Conservation (phyloP, 1,140 invertebrate genomes). For the Sitobion miscanthi region DNA sequence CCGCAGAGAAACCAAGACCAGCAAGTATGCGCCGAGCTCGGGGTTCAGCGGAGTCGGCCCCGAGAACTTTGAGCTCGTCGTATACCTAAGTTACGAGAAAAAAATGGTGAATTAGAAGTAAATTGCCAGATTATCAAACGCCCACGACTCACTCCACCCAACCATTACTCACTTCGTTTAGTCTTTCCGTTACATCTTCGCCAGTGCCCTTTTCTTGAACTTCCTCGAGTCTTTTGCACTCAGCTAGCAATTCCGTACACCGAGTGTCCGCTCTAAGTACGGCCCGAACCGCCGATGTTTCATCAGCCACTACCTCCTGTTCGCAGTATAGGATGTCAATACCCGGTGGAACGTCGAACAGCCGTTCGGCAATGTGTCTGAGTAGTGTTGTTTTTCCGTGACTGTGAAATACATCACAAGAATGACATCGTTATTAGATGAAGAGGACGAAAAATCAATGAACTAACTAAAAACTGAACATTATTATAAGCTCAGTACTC, state of each 20-base stretch:
- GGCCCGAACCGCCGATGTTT: constrained; percentile 88
- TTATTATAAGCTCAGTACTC: neutral
- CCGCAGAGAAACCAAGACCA: constrained; percentile 92
- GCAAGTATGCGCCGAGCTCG: constrained; percentile 92
- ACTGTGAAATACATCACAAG: constrained; percentile 63
- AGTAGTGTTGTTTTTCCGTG: constrained; percentile 99
- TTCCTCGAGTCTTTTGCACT: constrained; percentile 81
- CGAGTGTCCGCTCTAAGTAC: constrained; percentile 93
- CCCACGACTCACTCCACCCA: neutral
- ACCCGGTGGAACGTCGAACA: constrained; percentile 91
- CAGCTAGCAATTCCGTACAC: constrained; percentile 79
- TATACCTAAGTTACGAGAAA: constrained; percentile 72
- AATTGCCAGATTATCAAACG: neutral
- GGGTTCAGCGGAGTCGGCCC: constrained; percentile 95
- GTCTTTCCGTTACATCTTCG: constrained; percentile 70
- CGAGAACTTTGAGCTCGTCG: constrained; percentile 93
- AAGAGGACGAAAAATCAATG: neutral
- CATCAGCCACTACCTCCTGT: constrained; percentile 96
- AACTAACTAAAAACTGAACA: neutral
- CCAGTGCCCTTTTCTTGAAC: constrained; percentile 72
- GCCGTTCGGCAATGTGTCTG: constrained; percentile 86
- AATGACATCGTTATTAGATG: neutral
- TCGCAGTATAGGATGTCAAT: constrained; percentile 99
- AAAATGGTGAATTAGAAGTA: neutral
- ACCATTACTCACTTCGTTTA: constrained; percentile 76